Base-by-base conservation (phyloP, 2,113 vertebrate species). In the Entomyzon cyanotis region DNA sequence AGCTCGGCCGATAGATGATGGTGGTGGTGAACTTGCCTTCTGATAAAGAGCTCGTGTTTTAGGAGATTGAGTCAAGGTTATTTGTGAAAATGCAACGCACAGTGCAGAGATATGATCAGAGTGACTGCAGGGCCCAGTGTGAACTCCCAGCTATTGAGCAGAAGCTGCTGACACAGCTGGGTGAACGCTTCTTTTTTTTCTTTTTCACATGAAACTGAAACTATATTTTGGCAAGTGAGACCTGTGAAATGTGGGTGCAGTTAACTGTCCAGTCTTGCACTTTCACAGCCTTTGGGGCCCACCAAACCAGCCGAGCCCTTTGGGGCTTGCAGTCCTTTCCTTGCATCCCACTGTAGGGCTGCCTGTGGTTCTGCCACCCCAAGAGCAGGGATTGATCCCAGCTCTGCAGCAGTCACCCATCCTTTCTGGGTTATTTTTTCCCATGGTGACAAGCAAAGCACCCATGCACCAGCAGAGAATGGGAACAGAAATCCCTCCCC, bases 141-240 rank as follows among this genome's bases (percentile, higher is more conserved):
- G 95, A 95, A 87, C 88, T 73, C 73, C 70, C 83, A 93, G 92
- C 83, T 81, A 25, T 85, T 78, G 44, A 95, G 88, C 88, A 90
- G 90, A 90, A 94, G 93, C 88, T 96, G 96, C 96, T 96, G 92
- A 94, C 15, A 4, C 95, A 96, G 93, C 93, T 93, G 88, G n/a
- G 41, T 71, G 88, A 93, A 82, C 12, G 0, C 33, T 55, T 49
- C 4, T 52, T 75, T 59, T 13, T 58, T 42, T 56, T 74, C 49
- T 25, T 35, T 27, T 49, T 5, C 35, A 19, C 27, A 13, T 41
- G 94, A 93, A 96, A 94, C 92, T 2, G 83, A 92, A 96, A 91
- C 33, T 49, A 0, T 75, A 41, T 89, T 94, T 92, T 90, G 69
- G 75, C 83, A 90, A 94, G 83, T 2, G 8, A 92, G 64, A 59